Evolutionary conservation across 2,797 vertebrate genomes (phyloP).

Genomic region (Gadopsis marmoratus): DNA sequence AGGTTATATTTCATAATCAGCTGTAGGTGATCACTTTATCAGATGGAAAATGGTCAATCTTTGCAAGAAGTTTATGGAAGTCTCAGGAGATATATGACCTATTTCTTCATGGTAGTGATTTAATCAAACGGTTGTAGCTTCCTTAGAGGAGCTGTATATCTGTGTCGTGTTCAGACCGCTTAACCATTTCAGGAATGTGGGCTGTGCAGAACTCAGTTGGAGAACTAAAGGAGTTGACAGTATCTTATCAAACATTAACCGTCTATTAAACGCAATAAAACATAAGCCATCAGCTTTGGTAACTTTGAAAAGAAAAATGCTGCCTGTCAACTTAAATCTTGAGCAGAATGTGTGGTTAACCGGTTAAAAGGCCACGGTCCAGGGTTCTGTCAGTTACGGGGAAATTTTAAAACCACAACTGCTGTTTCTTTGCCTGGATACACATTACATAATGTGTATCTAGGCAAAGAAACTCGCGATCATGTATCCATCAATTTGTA

Average conservation of each 20-base stretch:
- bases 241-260: constrained; percentile 42
- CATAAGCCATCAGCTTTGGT: constrained; percentile 19
- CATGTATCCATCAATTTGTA: constrained; percentile 38
- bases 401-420: constrained; percentile 61
- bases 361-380: constrained; percentile 46
- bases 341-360: constrained; percentile 71
- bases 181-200: constrained; percentile 33
- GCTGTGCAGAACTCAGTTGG: neutral
- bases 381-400: constrained; percentile 59
- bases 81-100: constrained; percentile 35
- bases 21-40: constrained; percentile 4
- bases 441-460: constrained; percentile 55
- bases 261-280: constrained; percentile 46
- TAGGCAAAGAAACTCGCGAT: constrained; percentile 29
- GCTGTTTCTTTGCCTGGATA: constrained; percentile 52
- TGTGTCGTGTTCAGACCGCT: constrained; percentile 27
- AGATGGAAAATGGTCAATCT: constrained; percentile 25
- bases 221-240: constrained; percentile 17
- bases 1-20: neutral
- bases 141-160: constrained; percentile 25
- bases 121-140: constrained; percentile 26
- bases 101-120: constrained; percentile 35
- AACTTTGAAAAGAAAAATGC: constrained; percentile 54
- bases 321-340: constrained; percentile 58
- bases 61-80: constrained; percentile 6